Evolutionary conservation across 2,113 vertebrate species (phyloP), one percentile per base, ranked within the genome.

Genomic region (human): DNA sequence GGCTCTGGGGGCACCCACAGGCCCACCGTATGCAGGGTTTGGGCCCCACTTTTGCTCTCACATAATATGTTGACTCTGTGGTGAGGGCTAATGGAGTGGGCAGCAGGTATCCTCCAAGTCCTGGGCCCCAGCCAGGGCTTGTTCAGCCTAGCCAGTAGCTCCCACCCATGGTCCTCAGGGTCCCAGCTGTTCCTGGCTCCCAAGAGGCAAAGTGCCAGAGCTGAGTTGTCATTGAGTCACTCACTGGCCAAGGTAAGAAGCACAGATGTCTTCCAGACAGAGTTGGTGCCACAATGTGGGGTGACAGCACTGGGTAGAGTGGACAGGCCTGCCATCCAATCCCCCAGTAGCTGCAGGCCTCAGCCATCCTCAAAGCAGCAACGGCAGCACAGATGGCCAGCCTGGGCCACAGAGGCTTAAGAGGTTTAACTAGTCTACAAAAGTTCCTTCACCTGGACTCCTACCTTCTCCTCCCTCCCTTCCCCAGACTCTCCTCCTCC

Each of bases 201-300:
- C 23, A 61, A 48, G 0, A 84, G 70, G 40, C 57, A 73, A 75
- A 89, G 30, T 1, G 3, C 64, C 72, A 96, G 50, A 70, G 57
- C 32, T 96, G 76, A 72, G 27, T 20, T 73, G 80, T 91, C 83
- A 89, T 18, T 48, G 20, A 85, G 86, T 93, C 83, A 94, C 50
- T 55, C 83, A 76, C 43, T 66, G 35, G 50, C 27, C 68, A 80
- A 79, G 61, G 8, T 52, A 89, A 52, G 12, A 91, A 79, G 89
- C 2, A 6, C 59, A 97, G 90, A 55, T 66, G 48, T 84, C 75
- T 86, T 88, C 66, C 12, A 32, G 20, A 93, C 38, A 40, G n/a
- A 85, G 1, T 40, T 61, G 48, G 50, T 50, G 55, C 64, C 1
- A 0, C 55, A 23, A 6, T 22, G 5, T 23, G 57, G 79, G 64